phyloP scores from a whole-genome alignment of 1,140 invertebrate species.

The Adelges cooleyi region DNA sequence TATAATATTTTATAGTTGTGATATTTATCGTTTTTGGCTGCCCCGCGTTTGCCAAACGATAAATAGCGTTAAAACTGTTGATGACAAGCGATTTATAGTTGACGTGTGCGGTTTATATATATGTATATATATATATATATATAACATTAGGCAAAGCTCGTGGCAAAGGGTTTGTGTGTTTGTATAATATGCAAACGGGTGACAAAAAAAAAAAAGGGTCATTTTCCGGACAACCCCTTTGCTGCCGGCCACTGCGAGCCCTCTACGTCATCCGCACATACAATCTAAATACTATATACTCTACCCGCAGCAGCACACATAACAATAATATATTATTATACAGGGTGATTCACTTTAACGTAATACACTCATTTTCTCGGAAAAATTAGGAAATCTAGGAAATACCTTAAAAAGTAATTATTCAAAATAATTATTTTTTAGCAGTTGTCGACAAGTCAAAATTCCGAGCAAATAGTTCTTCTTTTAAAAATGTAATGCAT shows the following conservation, averaged over 20 bases:
- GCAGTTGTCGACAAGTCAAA: too few species aligned
- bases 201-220: conserved; percentile 29
- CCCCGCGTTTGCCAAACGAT: too few species aligned
- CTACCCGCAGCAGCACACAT: too few species aligned
- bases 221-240: conserved; percentile 24
- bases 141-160: conserved; percentile 1
- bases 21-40: too few species aligned
- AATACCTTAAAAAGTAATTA: too few species aligned
- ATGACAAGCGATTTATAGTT: conserved; percentile 23
- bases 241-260: conserved; percentile 8
- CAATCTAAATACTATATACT: conserved; percentile 15
- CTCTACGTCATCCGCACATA: conserved; percentile 18
- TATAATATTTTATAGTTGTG: too few species aligned
- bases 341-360: too few species aligned
- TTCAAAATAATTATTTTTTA: too few species aligned
- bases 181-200: neutral
- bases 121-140: conserved; percentile 3
- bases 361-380: too few species aligned
- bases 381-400: too few species aligned
- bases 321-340: conserved; percentile 2
- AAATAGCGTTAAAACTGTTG: neutral
- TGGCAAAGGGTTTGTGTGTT: conserved; percentile 11
- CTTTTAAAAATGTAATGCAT: too few species aligned
- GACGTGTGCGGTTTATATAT: neutral
- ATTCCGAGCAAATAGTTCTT: too few species aligned